A percentile compares a stretch with the other conserved stretches of the same genome.
Conservation (phyloP, 2,888 invertebrate species). For the Drosophila tanythrix region DNA sequence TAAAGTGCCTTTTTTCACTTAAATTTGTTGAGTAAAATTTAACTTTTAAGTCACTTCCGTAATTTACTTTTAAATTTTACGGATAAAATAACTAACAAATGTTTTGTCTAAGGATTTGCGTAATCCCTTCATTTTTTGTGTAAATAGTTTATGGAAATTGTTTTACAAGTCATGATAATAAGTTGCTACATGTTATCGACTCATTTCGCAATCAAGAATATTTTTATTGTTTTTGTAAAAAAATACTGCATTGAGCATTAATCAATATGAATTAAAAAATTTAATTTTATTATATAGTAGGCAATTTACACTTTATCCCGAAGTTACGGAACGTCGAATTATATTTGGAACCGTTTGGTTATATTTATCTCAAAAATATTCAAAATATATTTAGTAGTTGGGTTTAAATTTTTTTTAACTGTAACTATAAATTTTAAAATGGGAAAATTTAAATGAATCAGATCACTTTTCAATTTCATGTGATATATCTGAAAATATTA, state of each 20-base stretch:
- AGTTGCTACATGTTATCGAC: background rate
- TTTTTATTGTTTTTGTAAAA: background rate
- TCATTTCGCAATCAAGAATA: background rate
- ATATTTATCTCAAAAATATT: background rate
- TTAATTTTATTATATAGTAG: too few relatives aligned
- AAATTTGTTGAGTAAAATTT: too few relatives aligned
- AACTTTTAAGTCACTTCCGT: too few relatives aligned
- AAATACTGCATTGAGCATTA: background rate
- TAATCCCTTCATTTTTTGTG: background rate
- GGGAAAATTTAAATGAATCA: background rate
- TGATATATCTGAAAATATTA: background rate
- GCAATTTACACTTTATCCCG: background rate
- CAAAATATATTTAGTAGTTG: background rate
- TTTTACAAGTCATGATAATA: background rate
- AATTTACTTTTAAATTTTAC: too few relatives aligned
- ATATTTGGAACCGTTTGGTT: background rate
- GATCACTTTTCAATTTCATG: background rate
- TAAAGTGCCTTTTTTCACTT: background rate
- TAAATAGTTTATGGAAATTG: background rate
- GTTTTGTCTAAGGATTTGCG: background rate
- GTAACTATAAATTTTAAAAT: background rate
- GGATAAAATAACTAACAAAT: too few relatives aligned
- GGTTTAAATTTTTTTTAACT: rapidly evolving
- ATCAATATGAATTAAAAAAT: background rate
- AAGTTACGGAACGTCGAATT: background rate